Percentiles rank a stretch among this genome's conserved stretches.
Conservation (phyloP, 2,888 invertebrate species). For the Leptinotarsa juncta region DNA sequence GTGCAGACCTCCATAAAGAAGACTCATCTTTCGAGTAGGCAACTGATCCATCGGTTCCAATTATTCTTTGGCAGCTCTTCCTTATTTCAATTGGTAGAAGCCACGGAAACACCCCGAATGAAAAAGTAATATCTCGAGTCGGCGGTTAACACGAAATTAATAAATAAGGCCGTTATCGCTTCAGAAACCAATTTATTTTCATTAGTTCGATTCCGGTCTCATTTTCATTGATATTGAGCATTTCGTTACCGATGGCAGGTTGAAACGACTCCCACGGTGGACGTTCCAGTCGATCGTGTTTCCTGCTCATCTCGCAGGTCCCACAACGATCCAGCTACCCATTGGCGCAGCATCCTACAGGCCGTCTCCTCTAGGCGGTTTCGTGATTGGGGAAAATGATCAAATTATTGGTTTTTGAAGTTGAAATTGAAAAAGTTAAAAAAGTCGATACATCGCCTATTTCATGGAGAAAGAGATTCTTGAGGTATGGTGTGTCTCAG, state of each 20-base stretch:
- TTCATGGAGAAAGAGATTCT: no score
- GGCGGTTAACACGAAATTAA: constrained; percentile 32
- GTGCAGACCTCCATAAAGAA: no score
- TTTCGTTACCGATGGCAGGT: constrained; percentile 23
- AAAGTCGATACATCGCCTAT: no score
- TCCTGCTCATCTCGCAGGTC: constrained; percentile 33
- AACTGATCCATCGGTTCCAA: not conserved
- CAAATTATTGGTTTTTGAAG: no score
- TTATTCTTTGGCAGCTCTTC: not conserved
- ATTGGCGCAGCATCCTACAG: not conserved
- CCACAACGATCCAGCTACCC: constrained; percentile 3
- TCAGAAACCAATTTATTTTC: constrained; percentile 32
- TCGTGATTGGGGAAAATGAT: no score
- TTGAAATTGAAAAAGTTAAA: no score
- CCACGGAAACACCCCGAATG: not conserved
- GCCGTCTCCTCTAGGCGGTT: no score
- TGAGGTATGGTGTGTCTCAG: no score
- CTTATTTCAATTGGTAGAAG: not conserved
- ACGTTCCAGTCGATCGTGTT: constrained; percentile 39
- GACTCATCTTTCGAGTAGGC: not conserved
- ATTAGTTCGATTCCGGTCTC: constrained; percentile 31
- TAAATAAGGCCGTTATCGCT: constrained; percentile 25
- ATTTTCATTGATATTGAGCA: constrained; percentile 31
- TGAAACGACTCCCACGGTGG: constrained; percentile 40
- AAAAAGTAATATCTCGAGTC: not conserved